Base-by-base conservation (phyloP, 37 sponge, comb jelly and placozoan genomes). In the Chondrosia reniformis region DNA sequence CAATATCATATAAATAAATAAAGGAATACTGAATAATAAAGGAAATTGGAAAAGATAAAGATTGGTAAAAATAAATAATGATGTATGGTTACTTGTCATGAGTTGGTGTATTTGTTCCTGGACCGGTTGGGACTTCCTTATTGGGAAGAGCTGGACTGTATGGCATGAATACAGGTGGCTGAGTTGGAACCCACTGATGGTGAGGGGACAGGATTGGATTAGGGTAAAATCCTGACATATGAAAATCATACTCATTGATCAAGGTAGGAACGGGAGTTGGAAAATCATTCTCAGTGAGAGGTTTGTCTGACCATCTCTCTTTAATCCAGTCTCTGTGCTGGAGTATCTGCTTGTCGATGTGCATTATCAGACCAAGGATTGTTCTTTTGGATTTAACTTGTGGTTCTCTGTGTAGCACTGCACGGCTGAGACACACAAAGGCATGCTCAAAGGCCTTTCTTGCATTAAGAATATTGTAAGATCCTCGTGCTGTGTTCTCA, bases 381-480 rank as follows among this genome's bases (percentile, higher is more conserved):
- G 67, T 80, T 38, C 30, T 56, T 5, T 32, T 73, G 2, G 72
- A 69, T 21, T 34, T 40, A 24, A 69, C 9, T 8, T 69, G 15
- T 12, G 7, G 75, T 32, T 83, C 87, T 45, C 86, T 36, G 15
- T 45, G 66, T 38, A 94, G 72, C 37, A 87, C 88, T 27, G 81
- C 79, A 9, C 45, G 79, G 76, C 84, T 80, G 0, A 96, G 79
- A 32, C 76, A 45, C 17, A 81, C 54, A 67, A 80, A 92, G 17
- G 97, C 97, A 55, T 92, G 72, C n/a, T 96, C 97, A 63, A 96
- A 96, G 4, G 97, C 83, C 28, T 63, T 75, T 41, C 87, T 92
- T 25, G 92, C 94, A 21, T 87, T 80, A 57, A 75, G 64, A 55
- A 89, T 75, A 42, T 90, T 84, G 55, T 81, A 96, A 46, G 93